These are phyloP conservation scores for Zygothrica quintamaculata DNA, from an alignment of 2,888 invertebrate genomes.

Conservation along the genomic window DNA sequence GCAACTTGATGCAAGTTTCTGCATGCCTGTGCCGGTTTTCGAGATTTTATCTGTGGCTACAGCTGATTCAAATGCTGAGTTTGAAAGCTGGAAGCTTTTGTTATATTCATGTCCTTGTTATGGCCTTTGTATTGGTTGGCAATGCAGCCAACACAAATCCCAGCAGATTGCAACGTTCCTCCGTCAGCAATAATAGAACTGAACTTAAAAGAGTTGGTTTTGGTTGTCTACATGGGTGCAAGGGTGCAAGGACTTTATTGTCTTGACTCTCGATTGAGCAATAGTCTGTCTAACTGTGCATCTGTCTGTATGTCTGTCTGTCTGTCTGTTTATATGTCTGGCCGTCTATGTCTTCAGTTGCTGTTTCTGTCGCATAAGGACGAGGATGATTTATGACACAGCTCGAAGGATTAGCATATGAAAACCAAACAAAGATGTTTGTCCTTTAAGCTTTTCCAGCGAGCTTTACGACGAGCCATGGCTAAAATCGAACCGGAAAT, in stretches of 20 bases:
- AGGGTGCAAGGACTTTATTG: slow-evolving; percentile 38
- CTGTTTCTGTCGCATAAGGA: slow-evolving; percentile 29
- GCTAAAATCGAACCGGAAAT: slow-evolving; percentile 76
- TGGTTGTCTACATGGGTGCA: too few species aligned
- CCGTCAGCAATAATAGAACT: slow-evolving; percentile 56
- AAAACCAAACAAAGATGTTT: slow-evolving; percentile 74
- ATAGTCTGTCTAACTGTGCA: slow-evolving; percentile 16
- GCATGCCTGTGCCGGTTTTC: not conserved
- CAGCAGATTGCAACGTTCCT: slow-evolving; percentile 55
- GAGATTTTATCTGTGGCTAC: slow-evolving; percentile 8
- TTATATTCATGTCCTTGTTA: slow-evolving; percentile 72
- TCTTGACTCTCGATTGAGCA: slow-evolving; percentile 43
- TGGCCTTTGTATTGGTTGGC: slow-evolving; percentile 58
- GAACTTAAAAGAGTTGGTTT: slow-evolving; percentile 54
- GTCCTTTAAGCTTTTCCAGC: slow-evolving; percentile 43
- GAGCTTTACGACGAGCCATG: slow-evolving; percentile 24
- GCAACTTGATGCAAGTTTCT: not conserved
- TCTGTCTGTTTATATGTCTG: slow-evolving; percentile 19
- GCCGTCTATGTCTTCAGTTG: slow-evolving; percentile 5
- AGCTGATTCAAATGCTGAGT: slow-evolving; percentile 6
- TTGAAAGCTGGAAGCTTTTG: slow-evolving; percentile 32
- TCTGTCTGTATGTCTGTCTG: slow-evolving; percentile 2
- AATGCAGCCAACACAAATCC: slow-evolving; percentile 53
- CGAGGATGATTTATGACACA: slow-evolving; percentile 71
- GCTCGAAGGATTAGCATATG: slow-evolving; percentile 75